phyloP scores from a whole-genome alignment of 2,888 invertebrate genomes.

The Amblyteles armatorius region DNA sequence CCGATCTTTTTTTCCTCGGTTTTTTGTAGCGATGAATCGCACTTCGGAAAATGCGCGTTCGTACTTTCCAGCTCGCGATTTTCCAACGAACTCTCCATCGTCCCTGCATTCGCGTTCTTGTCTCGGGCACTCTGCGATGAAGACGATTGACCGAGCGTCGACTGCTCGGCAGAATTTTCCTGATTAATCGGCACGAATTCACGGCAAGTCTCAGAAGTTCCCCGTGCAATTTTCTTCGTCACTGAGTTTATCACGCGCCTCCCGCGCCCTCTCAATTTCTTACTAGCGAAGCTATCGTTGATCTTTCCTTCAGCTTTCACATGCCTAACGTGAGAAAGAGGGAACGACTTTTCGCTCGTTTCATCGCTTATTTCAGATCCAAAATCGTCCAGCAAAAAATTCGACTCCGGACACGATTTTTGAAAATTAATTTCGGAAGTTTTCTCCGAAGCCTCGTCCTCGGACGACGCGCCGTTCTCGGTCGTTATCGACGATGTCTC shows the following conservation, averaged over 20 bases:
- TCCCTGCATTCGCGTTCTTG: background rate
- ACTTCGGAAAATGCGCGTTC: background rate
- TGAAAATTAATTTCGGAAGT: background rate
- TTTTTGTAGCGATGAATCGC: background rate
- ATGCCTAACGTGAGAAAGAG: background rate
- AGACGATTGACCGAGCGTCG: background rate
- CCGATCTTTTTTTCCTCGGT: conserved; percentile 45
- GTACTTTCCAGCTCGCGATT: too few relatives aligned
- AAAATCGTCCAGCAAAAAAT: background rate
- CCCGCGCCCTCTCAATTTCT: too few relatives aligned
- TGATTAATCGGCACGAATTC: too few relatives aligned
- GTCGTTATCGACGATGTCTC: too few relatives aligned
- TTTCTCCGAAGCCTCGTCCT: background rate
- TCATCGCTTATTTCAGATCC: background rate
- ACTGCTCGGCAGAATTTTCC: too few relatives aligned
- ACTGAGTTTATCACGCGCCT: too few relatives aligned
- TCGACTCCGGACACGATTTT: background rate
- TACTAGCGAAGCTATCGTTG: too few relatives aligned
- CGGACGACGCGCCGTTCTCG: too few relatives aligned
- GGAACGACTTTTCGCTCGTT: background rate
- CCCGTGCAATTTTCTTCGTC: too few relatives aligned
- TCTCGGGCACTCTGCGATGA: background rate
- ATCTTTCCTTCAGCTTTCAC: too few relatives aligned
- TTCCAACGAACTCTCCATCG: too few relatives aligned
- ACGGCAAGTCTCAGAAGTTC: too few relatives aligned